Evolutionary conservation across 2,113 vertebrate species (phyloP).

Genomic region (Pampusana beccarii): DNA sequence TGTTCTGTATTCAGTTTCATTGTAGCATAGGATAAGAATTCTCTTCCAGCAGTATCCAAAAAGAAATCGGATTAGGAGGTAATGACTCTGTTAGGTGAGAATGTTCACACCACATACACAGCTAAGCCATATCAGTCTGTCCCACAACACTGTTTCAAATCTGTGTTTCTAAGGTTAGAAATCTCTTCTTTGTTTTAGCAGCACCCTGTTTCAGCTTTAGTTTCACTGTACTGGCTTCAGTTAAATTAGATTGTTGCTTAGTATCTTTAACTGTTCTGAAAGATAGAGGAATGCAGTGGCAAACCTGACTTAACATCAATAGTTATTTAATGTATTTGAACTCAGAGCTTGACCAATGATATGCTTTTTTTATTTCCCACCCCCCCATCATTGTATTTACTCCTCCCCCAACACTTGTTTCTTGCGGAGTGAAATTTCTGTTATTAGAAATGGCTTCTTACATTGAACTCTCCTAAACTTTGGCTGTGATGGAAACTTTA

Average conservation of each 20-base stretch:
- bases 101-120: neutral
- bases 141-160: neutral
- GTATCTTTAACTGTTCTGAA: neutral
- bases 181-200: neutral
- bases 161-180: neutral
- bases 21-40: neutral
- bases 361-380: fast-evolving
- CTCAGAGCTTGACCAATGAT: neutral
- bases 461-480: neutral
- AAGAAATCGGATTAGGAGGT: neutral
- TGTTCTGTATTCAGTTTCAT: neutral
- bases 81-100: neutral
- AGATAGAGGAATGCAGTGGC: neutral
- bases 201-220: neutral
- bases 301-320: neutral
- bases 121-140: fast-evolving
- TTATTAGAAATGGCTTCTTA: neutral
- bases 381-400: neutral
- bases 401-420: neutral
- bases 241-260: neutral
- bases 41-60: neutral
- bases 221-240: neutral
- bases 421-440: neutral
- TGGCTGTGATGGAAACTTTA: neutral
- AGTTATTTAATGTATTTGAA: neutral